Conservation (phyloP, 2,797 vertebrate species). For the Rousettus madagascariensis region DNA sequence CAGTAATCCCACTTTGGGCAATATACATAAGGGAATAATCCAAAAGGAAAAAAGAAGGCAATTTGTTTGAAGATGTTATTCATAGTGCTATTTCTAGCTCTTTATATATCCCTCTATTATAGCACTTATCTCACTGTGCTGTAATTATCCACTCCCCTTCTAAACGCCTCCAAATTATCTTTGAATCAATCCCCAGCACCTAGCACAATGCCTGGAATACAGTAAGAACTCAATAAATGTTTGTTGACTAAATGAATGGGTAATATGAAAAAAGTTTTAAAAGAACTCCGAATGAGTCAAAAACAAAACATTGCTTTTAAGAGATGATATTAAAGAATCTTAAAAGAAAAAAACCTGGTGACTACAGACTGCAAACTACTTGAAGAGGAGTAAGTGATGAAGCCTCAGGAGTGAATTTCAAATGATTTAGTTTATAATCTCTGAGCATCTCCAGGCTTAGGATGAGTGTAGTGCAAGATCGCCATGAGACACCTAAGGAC, state of each 20-base stretch:
- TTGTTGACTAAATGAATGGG: slow-evolving; percentile 65
- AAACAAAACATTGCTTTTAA: slow-evolving; percentile 58
- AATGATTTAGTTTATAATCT: not conserved
- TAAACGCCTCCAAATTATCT: slow-evolving; percentile 75
- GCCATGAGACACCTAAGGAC: not conserved
- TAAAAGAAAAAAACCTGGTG: not conserved
- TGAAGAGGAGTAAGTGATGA: not conserved
- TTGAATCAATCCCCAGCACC: slow-evolving; percentile 72
- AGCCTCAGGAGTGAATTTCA: not conserved
- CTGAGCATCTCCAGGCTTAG: not conserved
- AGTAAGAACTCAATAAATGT: slow-evolving; percentile 77
- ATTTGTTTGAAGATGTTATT: slow-evolving; percentile 79
- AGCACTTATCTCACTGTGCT: slow-evolving; percentile 75
- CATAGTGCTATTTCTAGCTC: slow-evolving; percentile 76
- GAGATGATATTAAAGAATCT: slow-evolving; percentile 25
- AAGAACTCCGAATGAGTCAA: slow-evolving; percentile 35
- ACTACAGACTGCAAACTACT: slow-evolving; percentile 26
- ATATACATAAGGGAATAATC: slow-evolving; percentile 80
- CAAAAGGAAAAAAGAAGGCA: slow-evolving; percentile 73
- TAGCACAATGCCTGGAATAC: slow-evolving; percentile 76
- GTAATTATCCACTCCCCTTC: slow-evolving; percentile 76
- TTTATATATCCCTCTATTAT: slow-evolving; percentile 76
- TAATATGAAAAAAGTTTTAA: slow-evolving; percentile 48
- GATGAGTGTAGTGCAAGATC: not conserved
- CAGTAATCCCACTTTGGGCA: slow-evolving; percentile 79